Evolutionary conservation across 2,113 vertebrate genomes (phyloP).

Genomic region (Corvus moneduloides): DNA sequence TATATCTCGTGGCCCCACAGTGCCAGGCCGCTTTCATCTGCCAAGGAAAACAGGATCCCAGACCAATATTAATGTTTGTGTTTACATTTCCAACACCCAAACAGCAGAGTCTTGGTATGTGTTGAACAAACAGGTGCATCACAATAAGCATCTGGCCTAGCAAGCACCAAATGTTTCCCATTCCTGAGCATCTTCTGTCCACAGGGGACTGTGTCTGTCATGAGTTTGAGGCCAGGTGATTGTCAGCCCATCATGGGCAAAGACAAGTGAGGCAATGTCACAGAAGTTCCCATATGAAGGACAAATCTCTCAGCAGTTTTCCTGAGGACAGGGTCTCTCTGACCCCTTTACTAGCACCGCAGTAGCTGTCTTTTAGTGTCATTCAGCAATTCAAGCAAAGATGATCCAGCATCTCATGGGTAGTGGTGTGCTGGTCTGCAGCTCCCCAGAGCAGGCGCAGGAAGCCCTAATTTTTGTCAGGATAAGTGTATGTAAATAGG

Average conservation of each 20-base stretch:
- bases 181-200: background rate
- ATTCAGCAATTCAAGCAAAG: background rate
- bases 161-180: background rate
- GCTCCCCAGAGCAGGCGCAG: background rate
- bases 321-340: background rate
- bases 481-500: background rate
- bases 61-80: background rate
- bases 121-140: background rate
- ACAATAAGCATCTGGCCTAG: background rate
- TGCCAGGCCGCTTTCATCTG: background rate
- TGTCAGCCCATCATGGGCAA: background rate
- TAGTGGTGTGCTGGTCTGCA: background rate
- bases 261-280: background rate
- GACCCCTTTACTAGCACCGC: background rate
- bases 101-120: background rate
- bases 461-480: background rate
- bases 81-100: background rate
- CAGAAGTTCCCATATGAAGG: background rate
- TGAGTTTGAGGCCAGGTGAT: background rate
- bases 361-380: background rate
- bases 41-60: background rate
- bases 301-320: background rate
- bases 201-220: accelerated
- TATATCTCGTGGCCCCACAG: background rate
- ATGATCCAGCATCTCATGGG: background rate